Evolutionary conservation across 2,888 invertebrate species (phyloP).

Genomic region (Cephus nigrinus): DNA sequence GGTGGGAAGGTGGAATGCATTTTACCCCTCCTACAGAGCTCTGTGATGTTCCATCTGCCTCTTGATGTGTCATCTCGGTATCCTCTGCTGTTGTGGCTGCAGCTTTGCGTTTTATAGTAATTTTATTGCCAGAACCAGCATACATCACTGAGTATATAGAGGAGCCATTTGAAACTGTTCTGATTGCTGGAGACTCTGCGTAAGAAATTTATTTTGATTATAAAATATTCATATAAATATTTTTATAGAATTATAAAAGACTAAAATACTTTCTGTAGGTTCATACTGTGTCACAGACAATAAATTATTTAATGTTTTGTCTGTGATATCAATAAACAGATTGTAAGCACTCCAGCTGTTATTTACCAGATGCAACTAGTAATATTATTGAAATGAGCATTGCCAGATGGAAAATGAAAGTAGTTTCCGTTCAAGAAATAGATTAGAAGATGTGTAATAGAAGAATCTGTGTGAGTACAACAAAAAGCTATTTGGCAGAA

Average conservation of each 20-base stretch:
- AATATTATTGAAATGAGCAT: too few relatives aligned
- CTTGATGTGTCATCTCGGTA: conserved; percentile 65
- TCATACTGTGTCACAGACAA: too few relatives aligned
- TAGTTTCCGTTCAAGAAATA: not conserved
- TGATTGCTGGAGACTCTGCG: conserved; percentile 56
- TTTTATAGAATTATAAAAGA: too few relatives aligned
- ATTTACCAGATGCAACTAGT: too few relatives aligned
- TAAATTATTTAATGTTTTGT: too few relatives aligned
- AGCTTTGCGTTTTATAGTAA: conserved; percentile 83
- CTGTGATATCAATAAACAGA: too few relatives aligned
- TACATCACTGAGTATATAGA: conserved; percentile 83
- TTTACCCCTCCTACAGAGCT: conserved; percentile 55
- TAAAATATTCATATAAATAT: too few relatives aligned
- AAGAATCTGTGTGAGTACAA: not conserved
- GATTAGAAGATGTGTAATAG: not conserved
- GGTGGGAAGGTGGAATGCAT: conserved; percentile 60
- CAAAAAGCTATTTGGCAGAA: conserved; percentile 6
- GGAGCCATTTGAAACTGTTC: conserved; percentile 70
- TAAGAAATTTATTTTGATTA: not conserved
- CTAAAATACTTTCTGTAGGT: too few relatives aligned
- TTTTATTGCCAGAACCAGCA: conserved; percentile 84
- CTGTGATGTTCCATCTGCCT: conserved; percentile 65
- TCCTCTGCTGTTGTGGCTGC: conserved; percentile 66
- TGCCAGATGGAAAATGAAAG: too few relatives aligned
- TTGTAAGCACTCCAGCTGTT: too few relatives aligned